phyloP scores from a whole-genome alignment of 1,140 invertebrate species.

The Cheumatopsyche charites region DNA sequence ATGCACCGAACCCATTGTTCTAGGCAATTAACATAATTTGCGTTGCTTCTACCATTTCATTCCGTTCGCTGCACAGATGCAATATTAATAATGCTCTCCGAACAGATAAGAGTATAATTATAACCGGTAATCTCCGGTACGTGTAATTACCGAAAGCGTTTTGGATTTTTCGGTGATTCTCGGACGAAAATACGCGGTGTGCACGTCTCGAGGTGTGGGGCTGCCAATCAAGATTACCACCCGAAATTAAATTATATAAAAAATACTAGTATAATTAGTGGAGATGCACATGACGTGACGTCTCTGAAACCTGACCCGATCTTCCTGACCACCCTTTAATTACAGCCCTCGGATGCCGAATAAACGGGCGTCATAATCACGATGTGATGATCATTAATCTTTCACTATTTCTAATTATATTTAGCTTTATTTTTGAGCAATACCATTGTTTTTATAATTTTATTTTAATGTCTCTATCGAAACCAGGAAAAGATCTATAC shows the following conservation, averaged over 20 bases:
- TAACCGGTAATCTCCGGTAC: conserved; percentile 23
- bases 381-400: background rate
- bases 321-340: conserved; percentile 25
- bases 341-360: conserved; percentile 7
- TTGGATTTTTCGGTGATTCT: conserved; percentile 10
- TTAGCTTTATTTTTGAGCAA: too few relatives aligned
- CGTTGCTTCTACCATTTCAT: background rate
- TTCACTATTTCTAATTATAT: background rate
- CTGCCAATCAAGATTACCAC: conserved; percentile 32
- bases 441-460: background rate
- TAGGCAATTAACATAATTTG: conserved; percentile 16
- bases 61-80: conserved; percentile 10
- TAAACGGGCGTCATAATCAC: background rate
- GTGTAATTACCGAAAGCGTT: conserved; percentile 14
- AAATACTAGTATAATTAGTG: conserved; percentile 13
- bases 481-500: background rate
- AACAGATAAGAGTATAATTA: conserved; percentile 29
- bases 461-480: conserved; percentile 11
- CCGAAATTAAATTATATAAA: background rate
- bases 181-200: background rate
- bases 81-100: conserved; percentile 20
- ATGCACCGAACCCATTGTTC: background rate
- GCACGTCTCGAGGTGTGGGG: conserved; percentile 3
- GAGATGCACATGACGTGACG: conserved; percentile 13
- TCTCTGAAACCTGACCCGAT: conserved; percentile 11